Evolutionary conservation across 1,140 invertebrate species (phyloP).

Genomic region (Hylaeus anthracinus): DNA sequence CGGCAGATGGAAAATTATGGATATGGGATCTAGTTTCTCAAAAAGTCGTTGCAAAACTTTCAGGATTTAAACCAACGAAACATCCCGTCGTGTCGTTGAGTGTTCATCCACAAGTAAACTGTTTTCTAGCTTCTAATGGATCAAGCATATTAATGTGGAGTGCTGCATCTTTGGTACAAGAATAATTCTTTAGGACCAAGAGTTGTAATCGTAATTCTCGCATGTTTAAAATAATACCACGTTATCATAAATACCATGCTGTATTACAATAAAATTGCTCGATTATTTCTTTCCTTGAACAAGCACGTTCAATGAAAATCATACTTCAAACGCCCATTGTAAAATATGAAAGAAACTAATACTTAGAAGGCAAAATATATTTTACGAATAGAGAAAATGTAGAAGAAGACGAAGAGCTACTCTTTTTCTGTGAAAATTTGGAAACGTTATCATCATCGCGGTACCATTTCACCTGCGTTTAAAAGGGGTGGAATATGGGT

Average conservation of each 20-base stretch:
- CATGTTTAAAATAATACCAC: neutral
- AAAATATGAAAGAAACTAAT: neutral
- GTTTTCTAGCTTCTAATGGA: constrained; percentile 85
- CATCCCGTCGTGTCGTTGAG: constrained; percentile 82
- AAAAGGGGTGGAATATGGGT: constrained; percentile 17
- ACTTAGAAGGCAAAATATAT: no score
- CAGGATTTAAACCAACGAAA: constrained; percentile 71
- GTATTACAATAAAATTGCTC: neutral
- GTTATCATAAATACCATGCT: neutral
- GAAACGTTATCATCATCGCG: neutral
- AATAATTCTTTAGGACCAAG: constrained; percentile 13
- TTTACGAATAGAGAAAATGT: no score
- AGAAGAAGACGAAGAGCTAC: no score
- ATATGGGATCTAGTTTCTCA: constrained; percentile 93
- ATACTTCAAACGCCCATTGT: neutral
- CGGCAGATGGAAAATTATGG: constrained; percentile 91
- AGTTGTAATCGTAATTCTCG: neutral
- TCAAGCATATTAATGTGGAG: constrained; percentile 85
- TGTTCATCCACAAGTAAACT: constrained; percentile 87
- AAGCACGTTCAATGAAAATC: neutral
- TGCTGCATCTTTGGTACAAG: constrained; percentile 32
- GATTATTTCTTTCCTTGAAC: neutral
- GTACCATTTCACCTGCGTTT: constrained; percentile 2
- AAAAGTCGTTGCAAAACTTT: constrained; percentile 83
- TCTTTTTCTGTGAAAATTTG: neutral